Percentiles rank a stretch among this genome's conserved stretches.
phyloP scores from a whole-genome alignment of 2,888 invertebrate genomes.

The Drosophila nr. perissopoda region DNA sequence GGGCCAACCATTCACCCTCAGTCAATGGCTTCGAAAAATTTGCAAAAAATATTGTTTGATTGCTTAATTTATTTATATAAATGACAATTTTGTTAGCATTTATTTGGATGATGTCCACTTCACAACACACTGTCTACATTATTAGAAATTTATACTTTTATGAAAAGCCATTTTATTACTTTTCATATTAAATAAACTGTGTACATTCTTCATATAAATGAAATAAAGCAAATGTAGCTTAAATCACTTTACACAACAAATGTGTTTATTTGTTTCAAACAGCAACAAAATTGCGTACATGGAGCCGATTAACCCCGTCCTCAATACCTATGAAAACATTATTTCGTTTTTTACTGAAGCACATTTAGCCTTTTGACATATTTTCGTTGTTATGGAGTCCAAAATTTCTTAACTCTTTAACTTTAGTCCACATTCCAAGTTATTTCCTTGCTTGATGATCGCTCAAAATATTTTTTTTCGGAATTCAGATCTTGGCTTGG shows the following conservation, averaged over 20 bases:
- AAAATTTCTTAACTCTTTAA: neutral
- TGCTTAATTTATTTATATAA: neutral
- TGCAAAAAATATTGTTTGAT: neutral
- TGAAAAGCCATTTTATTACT: neutral
- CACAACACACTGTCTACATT: neutral
- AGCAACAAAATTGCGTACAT: neutral
- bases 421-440: neutral
- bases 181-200: no score
- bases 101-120: neutral
- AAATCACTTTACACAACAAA: neutral
- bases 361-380: neutral
- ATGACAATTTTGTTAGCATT: neutral
- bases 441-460: neutral
- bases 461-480: neutral
- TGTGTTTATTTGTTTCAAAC: neutral
- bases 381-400: neutral
- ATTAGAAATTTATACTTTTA: neutral
- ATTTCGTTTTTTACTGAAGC: neutral
- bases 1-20: neutral
- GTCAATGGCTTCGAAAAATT: neutral
- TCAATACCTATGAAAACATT: neutral
- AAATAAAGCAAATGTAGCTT: neutral
- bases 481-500: neutral
- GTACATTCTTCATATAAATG: no score
- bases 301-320: neutral